Evolutionary conservation across 2,797 vertebrate species (phyloP).

Genomic region (Anguilla megastoma): DNA sequence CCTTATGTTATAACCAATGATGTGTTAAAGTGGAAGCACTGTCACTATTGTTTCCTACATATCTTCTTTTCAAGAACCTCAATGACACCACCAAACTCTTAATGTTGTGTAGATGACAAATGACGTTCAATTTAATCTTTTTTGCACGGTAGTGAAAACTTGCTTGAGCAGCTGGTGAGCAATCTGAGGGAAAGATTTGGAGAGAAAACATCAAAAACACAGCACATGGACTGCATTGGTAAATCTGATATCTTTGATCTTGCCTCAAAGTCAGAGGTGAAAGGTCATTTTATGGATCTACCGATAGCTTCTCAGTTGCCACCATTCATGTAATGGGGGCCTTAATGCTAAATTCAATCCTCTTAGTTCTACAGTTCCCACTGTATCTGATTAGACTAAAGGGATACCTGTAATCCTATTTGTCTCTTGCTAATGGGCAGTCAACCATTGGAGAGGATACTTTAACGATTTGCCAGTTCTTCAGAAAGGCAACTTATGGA

Average conservation of each 20-base stretch:
- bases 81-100: neutral
- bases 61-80: neutral
- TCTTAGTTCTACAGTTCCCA: slow-evolving; percentile 35
- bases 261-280: slow-evolving; percentile 21
- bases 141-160: neutral
- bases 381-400: slow-evolving; percentile 41
- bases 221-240: neutral
- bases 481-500: slow-evolving; percentile 18
- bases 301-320: slow-evolving; percentile 15
- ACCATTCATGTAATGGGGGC: slow-evolving; percentile 22
- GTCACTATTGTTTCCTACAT: neutral
- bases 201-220: neutral
- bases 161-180: neutral
- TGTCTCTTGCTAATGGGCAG: slow-evolving; percentile 13
- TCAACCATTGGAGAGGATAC: slow-evolving; percentile 28
- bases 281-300: slow-evolving; percentile 23
- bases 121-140: neutral
- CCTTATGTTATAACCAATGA: neutral
- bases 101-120: neutral
- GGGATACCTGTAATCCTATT: slow-evolving; percentile 49
- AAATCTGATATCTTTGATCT: slow-evolving; percentile 30
- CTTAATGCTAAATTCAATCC: slow-evolving; percentile 48
- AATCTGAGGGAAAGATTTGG: neutral
- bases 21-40: neutral
- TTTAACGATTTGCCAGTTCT: slow-evolving; percentile 30